These are phyloP conservation scores for Lepidocyrtinus sp. DNA, from an alignment of 2,888 invertebrate species.

Conservation along the genomic window DNA sequence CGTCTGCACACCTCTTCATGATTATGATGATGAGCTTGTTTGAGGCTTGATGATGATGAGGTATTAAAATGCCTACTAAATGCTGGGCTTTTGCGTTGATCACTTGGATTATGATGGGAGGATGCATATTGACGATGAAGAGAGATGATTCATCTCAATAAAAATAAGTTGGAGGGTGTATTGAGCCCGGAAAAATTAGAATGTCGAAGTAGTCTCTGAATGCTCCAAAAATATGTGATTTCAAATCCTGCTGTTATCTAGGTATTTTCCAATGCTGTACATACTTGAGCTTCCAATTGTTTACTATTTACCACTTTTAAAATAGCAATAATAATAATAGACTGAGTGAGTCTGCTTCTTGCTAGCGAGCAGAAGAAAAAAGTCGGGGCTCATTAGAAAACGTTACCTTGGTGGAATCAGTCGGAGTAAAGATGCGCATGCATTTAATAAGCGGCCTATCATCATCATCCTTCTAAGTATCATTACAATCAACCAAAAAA, in stretches of 20 bases:
- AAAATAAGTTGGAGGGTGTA: background rate
- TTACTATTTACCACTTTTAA: slow-evolving; percentile 20
- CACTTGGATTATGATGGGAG: slow-evolving; percentile 33
- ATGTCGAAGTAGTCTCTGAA: background rate
- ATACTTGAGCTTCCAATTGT: background rate
- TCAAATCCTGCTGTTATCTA: background rate
- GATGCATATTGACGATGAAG: slow-evolving; percentile 3
- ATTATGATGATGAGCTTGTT: slow-evolving; percentile 24
- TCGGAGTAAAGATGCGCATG: slow-evolving; percentile 49
- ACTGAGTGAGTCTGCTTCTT: slow-evolving; percentile 13
- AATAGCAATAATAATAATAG: slow-evolving; percentile 23
- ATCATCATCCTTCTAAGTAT: slow-evolving; percentile 36
- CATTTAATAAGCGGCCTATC: slow-evolving; percentile 60
- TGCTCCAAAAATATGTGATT: background rate
- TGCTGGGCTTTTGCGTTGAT: slow-evolving; percentile 29
- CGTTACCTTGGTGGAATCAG: slow-evolving; percentile 32
- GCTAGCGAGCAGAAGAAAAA: background rate
- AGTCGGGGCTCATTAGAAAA: slow-evolving; percentile 35
- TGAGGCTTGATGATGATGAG: slow-evolving; percentile 37
- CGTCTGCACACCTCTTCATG: slow-evolving; percentile 14
- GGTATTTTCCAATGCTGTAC: slow-evolving; percentile 9
- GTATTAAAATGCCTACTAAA: slow-evolving; percentile 42
- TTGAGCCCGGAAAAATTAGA: background rate
- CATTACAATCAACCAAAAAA: slow-evolving; percentile 53
- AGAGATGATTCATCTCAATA: background rate